These are phyloP conservation scores for Oncorhynchus gorbuscha DNA, from an alignment of 2,113 vertebrate species.

Conservation along the genomic window DNA sequence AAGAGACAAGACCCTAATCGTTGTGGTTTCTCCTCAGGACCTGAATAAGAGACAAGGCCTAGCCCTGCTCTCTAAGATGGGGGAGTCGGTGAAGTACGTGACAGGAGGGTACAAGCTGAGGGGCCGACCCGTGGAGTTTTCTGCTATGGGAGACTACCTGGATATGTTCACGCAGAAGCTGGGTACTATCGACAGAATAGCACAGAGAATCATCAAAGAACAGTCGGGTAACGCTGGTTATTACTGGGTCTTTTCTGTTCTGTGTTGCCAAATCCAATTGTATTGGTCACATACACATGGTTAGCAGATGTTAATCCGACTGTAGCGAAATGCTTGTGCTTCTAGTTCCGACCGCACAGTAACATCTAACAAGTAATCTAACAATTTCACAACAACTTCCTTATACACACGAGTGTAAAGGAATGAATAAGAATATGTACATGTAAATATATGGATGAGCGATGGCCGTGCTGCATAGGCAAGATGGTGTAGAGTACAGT, in stretches of 20 bases:
- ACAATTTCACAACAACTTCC: no score
- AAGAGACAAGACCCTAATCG: no score
- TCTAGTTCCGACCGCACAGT: no score
- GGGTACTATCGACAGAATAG: conserved; percentile 95
- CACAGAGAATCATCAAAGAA: conserved; percentile 95
- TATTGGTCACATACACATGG: no score
- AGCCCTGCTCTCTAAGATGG: conserved; percentile 88
- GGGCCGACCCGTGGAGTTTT: conserved; percentile 86
- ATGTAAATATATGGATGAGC: no score
- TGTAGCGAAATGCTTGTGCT: no score
- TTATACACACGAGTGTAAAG: no score
- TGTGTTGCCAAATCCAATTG: not conserved
- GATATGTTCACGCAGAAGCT: conserved; percentile 93
- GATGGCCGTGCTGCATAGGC: no score
- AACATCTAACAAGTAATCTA: no score
- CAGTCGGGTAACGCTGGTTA: conserved; percentile 70
- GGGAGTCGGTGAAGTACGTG: conserved; percentile 92
- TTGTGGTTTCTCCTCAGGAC: conserved; percentile 74
- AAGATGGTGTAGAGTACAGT: no score
- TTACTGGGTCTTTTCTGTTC: not conserved
- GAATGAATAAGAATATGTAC: no score
- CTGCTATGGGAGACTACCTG: conserved; percentile 89
- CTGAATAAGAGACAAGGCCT: conserved; percentile 95
- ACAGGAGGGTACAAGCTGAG: conserved; percentile 93
- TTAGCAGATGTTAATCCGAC: no score